Evolutionary conservation across 2,797 vertebrate genomes (phyloP), one percentile per base, ranked within the genome.

Genomic region (Xerus rutilus): DNA sequence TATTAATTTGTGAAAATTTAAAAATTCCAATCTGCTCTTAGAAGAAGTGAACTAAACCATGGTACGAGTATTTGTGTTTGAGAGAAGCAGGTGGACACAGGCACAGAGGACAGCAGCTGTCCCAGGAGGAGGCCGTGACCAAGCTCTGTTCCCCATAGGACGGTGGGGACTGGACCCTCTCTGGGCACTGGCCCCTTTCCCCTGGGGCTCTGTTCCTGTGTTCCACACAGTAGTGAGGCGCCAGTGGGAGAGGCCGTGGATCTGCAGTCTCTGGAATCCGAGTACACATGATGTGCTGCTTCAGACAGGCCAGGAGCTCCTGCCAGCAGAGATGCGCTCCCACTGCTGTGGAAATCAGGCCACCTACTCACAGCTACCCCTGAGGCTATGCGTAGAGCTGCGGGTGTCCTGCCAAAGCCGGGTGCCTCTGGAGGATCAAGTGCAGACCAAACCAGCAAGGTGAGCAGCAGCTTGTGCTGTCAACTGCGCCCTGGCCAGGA

Each of bases 171-270:
- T 6, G 7, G 30, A 13, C 20, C 1, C 12, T 3, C 18, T 54
- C 39, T 0, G 2, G 35, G 13, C 21, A 0, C 6, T 5, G 5
- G 7, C 62, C 3, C 52, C 2, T 25, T 17, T 21, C 0, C 25
- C 21, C n/a, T 3, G 1, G 25, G n/a, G 5, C 30, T 15, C 62
- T 2, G 0, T 8, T 13, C 13, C 69, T 64, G 12, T 21, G 3
- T 47, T 79, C 14, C 2, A 3, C 52, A 7, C 11, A 0, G 5
- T 2, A 5, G 8, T 9, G 39, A 70, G 32, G 32, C 39, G 1
- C 23, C 0, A 7, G 49, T 6, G 30, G 23, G 18, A 54, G 21
- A 69, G 11, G 8, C 11, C 0, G 0, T 4, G 13, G 15, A 10
- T 20, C 1, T 43, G 43, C 39, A 39, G 4, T 13, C 2, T 0